These are phyloP conservation scores for Castor canadensis DNA, from an alignment of 2,113 vertebrate species.

Conservation along the genomic window DNA sequence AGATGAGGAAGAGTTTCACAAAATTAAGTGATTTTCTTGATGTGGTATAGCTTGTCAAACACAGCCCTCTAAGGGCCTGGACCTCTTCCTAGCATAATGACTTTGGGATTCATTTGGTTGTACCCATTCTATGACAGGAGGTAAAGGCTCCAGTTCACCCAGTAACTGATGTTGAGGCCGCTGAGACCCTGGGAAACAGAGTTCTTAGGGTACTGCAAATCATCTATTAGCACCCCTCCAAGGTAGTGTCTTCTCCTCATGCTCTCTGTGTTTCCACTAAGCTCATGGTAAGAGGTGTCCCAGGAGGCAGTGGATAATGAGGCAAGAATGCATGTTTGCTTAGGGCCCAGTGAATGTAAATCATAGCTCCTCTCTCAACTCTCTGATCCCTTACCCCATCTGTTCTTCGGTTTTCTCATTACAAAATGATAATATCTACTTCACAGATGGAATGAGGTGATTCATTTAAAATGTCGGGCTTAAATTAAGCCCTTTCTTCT, in stretches of 20 bases:
- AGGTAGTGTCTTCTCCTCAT: neutral
- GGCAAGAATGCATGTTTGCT: neutral
- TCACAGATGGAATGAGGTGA: neutral
- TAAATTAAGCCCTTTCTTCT: neutral
- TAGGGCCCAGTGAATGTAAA: neutral
- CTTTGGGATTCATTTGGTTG: neutral
- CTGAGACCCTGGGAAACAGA: neutral
- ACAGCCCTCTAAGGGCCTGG: neutral
- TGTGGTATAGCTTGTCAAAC: neutral
- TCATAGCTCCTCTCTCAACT: neutral
- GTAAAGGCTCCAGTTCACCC: neutral
- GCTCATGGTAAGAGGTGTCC: too few relatives aligned
- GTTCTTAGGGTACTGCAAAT: neutral
- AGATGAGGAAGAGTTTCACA: neutral
- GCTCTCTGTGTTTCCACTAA: neutral
- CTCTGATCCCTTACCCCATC: too few relatives aligned
- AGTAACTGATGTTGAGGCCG: neutral
- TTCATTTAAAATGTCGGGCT: neutral
- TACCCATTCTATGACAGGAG: neutral
- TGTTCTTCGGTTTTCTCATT: neutral
- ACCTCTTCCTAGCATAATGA: neutral
- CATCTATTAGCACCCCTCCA: neutral
- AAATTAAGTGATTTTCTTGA: neutral
- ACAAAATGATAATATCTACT: neutral
- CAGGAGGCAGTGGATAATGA: neutral